Base-by-base conservation (phyloP, 2,888 invertebrate genomes). In the Morinoia aosen region DNA sequence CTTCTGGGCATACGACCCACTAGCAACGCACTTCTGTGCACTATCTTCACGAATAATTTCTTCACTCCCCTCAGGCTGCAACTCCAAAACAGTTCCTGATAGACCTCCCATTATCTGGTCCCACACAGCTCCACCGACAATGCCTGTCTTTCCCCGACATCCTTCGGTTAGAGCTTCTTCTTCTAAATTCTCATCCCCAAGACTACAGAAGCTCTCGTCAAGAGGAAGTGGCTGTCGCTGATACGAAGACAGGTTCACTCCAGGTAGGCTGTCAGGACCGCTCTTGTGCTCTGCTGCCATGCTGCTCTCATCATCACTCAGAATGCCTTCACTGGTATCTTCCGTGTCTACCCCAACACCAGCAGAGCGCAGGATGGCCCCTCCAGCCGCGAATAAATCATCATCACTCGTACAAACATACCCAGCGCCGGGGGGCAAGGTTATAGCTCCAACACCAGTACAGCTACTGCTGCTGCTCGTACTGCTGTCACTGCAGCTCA, bases 61-160 rank as follows among this genome's bases (percentile, higher is more conserved):
- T 14, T 16, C 57, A 56, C n/a, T 33, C n/a, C n/a, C 57, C 19
- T n/a, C 48, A 12, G 19, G 3, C 25, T 93, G 56, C 8, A 33
- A 33, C 57, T 57, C 57, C 10, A 57, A 12, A 93, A 19, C 93
- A 90, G 90, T 48, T 57, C 57, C 93, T 25, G 56, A 33, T 5
- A 93, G n/a, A 19, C 93, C 93, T 57, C 93, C 93, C 93, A 93
- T 93, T 3, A 93, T 57, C 57, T 93, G 93, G 48, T 93, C 93
- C 93, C 93, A 93, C 93, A 93, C 93, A 93, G 93, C 95, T 10
- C 95, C 95, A n/a, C 95, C 95, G 10, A 95, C 95, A 48, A 95
- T 95, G 33, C 95, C 64, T 40, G 95, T 61, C 40, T 95, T 95
- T 10, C 64, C 95, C 40, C 95, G 39, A 58, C 95, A 95, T n/a